phyloP scores from a whole-genome alignment of 2,797 vertebrate species.

The Nyctibius grandis region DNA sequence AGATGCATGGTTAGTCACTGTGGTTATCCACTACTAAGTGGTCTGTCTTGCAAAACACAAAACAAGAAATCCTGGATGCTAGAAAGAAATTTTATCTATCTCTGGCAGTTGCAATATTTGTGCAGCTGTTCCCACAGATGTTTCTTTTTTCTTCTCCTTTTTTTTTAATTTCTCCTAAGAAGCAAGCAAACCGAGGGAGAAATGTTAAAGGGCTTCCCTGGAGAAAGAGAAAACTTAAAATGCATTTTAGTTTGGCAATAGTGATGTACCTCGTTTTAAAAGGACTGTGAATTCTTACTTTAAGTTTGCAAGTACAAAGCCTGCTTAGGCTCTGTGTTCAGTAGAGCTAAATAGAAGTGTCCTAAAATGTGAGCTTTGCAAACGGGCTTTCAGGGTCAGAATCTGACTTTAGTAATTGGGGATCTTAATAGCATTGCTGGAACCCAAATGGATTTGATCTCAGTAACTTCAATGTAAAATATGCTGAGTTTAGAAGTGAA shows the following conservation, averaged over 20 bases:
- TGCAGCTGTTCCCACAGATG: slow-evolving; percentile 52
- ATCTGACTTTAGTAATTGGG: background rate
- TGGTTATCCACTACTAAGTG: background rate
- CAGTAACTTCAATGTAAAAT: background rate
- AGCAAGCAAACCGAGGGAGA: background rate
- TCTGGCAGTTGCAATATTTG: slow-evolving; percentile 37
- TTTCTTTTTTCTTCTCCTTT: background rate
- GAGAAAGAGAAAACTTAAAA: background rate
- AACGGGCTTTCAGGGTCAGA: background rate
- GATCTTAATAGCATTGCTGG: background rate
- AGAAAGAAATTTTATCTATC: background rate
- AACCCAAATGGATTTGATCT: background rate
- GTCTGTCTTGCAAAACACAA: slow-evolving; percentile 13
- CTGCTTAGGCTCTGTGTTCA: background rate
- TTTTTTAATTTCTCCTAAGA: background rate
- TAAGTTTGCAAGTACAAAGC: background rate
- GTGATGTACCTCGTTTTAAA: background rate
- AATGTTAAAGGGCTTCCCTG: background rate
- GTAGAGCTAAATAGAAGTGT: background rate
- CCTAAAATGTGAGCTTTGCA: background rate
- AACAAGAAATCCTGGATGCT: background rate
- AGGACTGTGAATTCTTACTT: background rate
- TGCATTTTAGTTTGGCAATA: background rate
- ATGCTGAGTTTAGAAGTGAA: background rate
- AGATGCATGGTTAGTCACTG: background rate